These are phyloP conservation scores for Trachelipus rathkii DNA, from an alignment of 1,140 invertebrate genomes.

Conservation along the genomic window DNA sequence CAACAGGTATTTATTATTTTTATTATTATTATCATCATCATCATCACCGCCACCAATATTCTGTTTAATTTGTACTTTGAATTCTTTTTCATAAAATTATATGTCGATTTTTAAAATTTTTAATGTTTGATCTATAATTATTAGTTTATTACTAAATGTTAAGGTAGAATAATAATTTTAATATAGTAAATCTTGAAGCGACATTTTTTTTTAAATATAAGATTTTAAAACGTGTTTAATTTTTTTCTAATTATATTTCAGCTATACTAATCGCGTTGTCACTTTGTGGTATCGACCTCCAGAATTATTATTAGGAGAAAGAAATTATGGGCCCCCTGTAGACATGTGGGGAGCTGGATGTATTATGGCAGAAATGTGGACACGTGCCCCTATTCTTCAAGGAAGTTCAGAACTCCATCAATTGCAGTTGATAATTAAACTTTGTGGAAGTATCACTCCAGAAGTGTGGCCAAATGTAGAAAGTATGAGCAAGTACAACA, in stretches of 20 bases:
- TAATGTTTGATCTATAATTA: too few relatives aligned
- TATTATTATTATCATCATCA: too few relatives aligned
- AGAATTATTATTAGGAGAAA: slow-evolving; percentile 79
- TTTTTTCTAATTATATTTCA: slow-evolving; percentile 42
- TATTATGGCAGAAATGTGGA: slow-evolving; percentile 99
- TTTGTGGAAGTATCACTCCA: slow-evolving; percentile 92
- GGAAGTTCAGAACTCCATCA: slow-evolving; percentile 95
- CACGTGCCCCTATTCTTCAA: slow-evolving; percentile 69
- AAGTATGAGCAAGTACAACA: slow-evolving; percentile 82
- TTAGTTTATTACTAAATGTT: too few relatives aligned
- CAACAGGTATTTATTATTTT: slow-evolving; percentile 35
- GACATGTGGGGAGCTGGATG: slow-evolving; percentile 98
- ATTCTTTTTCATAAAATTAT: too few relatives aligned
- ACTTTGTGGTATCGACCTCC: slow-evolving; percentile 97
- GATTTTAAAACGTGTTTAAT: too few relatives aligned
- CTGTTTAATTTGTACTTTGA: too few relatives aligned
- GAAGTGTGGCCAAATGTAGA: slow-evolving; percentile 94
- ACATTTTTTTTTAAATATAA: too few relatives aligned
- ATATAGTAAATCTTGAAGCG: too few relatives aligned
- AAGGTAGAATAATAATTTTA: too few relatives aligned
- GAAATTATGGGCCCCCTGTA: slow-evolving; percentile 93
- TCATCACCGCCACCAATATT: too few relatives aligned
- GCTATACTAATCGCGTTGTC: slow-evolving; percentile 95
- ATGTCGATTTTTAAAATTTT: too few relatives aligned
- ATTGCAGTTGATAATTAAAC: slow-evolving; percentile 87